Evolutionary conservation across 2,888 invertebrate species (phyloP).

Genomic region (Chouioia cunea): DNA sequence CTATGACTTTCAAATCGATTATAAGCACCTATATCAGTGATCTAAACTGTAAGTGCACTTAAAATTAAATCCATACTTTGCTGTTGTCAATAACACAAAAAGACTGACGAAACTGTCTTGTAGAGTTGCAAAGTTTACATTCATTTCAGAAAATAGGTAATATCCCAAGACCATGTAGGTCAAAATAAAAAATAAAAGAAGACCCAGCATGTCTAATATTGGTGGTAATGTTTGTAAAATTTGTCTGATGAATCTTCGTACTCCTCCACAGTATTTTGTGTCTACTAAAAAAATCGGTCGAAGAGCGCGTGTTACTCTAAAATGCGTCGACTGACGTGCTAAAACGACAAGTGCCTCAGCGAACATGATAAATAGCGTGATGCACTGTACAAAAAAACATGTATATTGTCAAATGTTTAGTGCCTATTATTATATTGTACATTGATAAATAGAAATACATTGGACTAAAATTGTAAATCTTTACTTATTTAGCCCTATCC

Average conservation of each 20-base stretch:
- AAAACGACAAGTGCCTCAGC: slow-evolving; percentile 85
- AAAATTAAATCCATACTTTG: slow-evolving; percentile 78
- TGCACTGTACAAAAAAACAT: slow-evolving; percentile 71
- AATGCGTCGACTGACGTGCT: slow-evolving; percentile 85
- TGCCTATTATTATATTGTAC: slow-evolving; percentile 13
- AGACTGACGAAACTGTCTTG: slow-evolving; percentile 88
- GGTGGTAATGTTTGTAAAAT: slow-evolving; percentile 89
- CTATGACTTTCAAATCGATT: slow-evolving; percentile 2
- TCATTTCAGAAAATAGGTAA: slow-evolving; percentile 84
- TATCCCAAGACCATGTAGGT: slow-evolving; percentile 87
- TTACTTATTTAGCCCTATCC: not conserved
- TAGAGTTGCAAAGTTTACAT: slow-evolving; percentile 83
- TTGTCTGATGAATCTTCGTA: slow-evolving; percentile 81
- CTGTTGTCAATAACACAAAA: slow-evolving; percentile 90
- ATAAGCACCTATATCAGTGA: not conserved
- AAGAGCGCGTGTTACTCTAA: slow-evolving; percentile 87
- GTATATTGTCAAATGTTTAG: not conserved
- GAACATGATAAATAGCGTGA: slow-evolving; percentile 84
- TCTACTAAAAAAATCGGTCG: slow-evolving; percentile 91
- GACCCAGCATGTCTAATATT: slow-evolving; percentile 87
- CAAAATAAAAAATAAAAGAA: slow-evolving; percentile 86
- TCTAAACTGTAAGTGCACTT: not conserved
- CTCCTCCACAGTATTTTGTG: slow-evolving; percentile 86
- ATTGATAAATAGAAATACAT: not conserved
- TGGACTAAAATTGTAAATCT: not conserved